Conservation (phyloP, 2,113 vertebrate genomes). For the Boleophthalmus pectinirostris region DNA sequence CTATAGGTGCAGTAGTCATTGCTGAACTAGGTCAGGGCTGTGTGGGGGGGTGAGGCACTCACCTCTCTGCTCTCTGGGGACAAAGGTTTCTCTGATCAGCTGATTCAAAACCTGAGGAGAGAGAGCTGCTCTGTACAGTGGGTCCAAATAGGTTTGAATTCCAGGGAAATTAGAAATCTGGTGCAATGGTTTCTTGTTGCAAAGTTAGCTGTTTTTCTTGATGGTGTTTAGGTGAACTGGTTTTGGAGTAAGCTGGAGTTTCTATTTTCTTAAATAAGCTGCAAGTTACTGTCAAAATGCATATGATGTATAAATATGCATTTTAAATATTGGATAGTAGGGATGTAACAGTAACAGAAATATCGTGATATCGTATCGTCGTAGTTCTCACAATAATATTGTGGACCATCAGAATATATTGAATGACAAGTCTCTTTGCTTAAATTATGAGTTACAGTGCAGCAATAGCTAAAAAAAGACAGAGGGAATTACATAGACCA, state of each 20-base stretch:
- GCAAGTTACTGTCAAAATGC: too few relatives aligned
- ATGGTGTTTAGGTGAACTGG: neutral
- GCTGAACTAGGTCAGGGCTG: conserved; percentile 38
- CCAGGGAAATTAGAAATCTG: neutral
- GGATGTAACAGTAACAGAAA: too few relatives aligned
- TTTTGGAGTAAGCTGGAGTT: neutral
- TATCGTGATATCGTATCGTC: too few relatives aligned
- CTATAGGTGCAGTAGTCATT: conserved; percentile 1
- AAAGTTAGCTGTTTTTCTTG: neutral
- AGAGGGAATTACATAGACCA: too few relatives aligned
- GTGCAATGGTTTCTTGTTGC: neutral
- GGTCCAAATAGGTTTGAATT: neutral
- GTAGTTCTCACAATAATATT: too few relatives aligned
- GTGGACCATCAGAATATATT: too few relatives aligned
- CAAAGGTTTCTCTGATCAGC: neutral
- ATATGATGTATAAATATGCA: neutral
- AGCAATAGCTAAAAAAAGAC: too few relatives aligned
- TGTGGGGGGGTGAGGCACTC: neutral
- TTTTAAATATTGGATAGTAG: neutral
- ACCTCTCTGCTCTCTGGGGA: conserved; percentile 15
- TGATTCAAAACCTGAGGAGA: neutral
- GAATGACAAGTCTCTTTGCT: too few relatives aligned
- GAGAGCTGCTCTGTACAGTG: neutral
- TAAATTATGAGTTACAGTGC: too few relatives aligned
- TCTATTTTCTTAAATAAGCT: neutral